Evolutionary conservation across 2,888 invertebrate species (phyloP).

Genomic region (Cheilosia impressa): DNA sequence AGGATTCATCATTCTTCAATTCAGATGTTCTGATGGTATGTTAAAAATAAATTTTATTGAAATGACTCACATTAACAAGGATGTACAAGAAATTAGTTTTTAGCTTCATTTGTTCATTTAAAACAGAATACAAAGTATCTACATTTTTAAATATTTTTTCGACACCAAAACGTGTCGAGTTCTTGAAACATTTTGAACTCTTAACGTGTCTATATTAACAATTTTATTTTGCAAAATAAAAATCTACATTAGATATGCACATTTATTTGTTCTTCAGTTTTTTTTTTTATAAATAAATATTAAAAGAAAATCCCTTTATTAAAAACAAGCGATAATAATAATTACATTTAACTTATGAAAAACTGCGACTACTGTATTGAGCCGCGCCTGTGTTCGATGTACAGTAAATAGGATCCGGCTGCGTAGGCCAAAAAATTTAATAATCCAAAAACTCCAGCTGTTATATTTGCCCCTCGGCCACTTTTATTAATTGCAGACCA

Average conservation of each 20-base stretch:
- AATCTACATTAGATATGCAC: not conserved
- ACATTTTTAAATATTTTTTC: slow-evolving; percentile 10
- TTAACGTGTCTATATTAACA: slow-evolving; percentile 5
- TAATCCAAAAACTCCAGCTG: slow-evolving; percentile 93
- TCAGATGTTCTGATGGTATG: not conserved
- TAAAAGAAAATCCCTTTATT: slow-evolving; percentile 22
- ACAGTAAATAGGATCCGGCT: slow-evolving; percentile 90
- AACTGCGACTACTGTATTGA: slow-evolving; percentile 78
- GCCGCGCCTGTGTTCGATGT: slow-evolving; percentile 88
- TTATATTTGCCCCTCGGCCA: slow-evolving; percentile 86
- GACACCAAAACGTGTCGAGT: slow-evolving; percentile 67
- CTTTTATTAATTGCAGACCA: slow-evolving; percentile 83
- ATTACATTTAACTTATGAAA: slow-evolving; percentile 42
- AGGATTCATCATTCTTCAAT: too few relatives aligned
- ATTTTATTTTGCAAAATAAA: slow-evolving; percentile 16
- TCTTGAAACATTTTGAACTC: slow-evolving; percentile 37
- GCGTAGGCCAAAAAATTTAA: slow-evolving; percentile 92
- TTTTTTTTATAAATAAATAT: slow-evolving; percentile 55
- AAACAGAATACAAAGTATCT: slow-evolving; percentile 12
- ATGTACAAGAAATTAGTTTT: slow-evolving; percentile 7
- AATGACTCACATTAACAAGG: slow-evolving; percentile 45
- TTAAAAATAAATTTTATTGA: slow-evolving; percentile 50
- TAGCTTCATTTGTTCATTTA: not conserved
- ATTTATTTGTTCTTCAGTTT: slow-evolving; percentile 4
- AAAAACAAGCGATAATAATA: slow-evolving; percentile 28